These are phyloP conservation scores for Dynastes maya DNA, from an alignment of 2,888 invertebrate genomes.

Conservation along the genomic window DNA sequence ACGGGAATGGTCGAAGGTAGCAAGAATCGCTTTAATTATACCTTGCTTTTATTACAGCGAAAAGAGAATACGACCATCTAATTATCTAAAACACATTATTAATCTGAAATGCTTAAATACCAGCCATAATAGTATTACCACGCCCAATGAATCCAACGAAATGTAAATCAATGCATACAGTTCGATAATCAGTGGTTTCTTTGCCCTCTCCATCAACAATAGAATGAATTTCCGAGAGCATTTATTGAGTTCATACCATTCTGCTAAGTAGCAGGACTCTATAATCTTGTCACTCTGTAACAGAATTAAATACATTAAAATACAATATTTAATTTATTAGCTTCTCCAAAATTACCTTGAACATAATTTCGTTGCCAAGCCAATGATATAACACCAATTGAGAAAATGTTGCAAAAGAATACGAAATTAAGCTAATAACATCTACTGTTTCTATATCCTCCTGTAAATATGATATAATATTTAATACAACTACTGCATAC, in stretches of 20 bases:
- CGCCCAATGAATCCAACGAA: conserved; percentile 13
- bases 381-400: conserved; percentile 33
- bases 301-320: not conserved
- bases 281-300: conserved; percentile 25
- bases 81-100: conserved; percentile 1
- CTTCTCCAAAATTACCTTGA: conserved; percentile 5
- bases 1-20: too few species aligned
- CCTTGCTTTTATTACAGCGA: conserved; percentile 13
- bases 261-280: conserved; percentile 25
- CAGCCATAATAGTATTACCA: not conserved
- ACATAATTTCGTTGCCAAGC: conserved; percentile 42
- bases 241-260: conserved; percentile 20
- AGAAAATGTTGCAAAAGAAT: conserved; percentile 9
- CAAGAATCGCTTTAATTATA: not conserved
- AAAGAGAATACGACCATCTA: conserved; percentile 22
- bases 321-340: not conserved
- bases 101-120: not conserved
- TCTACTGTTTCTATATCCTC: not conserved
- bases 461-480: not conserved
- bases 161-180: conserved; percentile 5
- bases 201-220: conserved; percentile 24
- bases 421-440: not conserved
- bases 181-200: not conserved
- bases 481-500: too few species aligned
- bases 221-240: conserved; percentile 3